These are phyloP conservation scores for Nyctibius bracteatus DNA, from an alignment of 2,113 vertebrate species.

Conservation along the genomic window DNA sequence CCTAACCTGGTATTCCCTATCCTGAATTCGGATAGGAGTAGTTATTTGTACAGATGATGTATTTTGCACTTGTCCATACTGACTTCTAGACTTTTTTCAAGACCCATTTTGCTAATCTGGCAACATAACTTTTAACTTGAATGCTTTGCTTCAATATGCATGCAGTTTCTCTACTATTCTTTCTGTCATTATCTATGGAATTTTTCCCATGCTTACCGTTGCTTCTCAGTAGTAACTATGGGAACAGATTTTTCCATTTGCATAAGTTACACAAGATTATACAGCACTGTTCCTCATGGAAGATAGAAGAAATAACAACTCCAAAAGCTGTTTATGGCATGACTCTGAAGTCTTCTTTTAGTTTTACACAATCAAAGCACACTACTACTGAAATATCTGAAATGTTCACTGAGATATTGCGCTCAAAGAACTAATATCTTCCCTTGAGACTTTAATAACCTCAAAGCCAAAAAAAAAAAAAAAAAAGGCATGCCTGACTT, in stretches of 20 bases:
- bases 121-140: neutral
- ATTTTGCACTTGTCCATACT: neutral
- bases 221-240: neutral
- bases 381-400: neutral
- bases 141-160: neutral
- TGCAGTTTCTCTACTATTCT: neutral
- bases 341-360: conserved; percentile 7
- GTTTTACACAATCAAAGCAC: conserved; percentile 19
- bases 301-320: neutral
- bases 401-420: neutral
- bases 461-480: neutral
- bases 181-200: neutral
- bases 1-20: neutral
- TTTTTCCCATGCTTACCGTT: neutral
- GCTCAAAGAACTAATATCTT: neutral
- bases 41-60: neutral
- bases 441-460: neutral
- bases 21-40: neutral
- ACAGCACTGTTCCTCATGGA: neutral
- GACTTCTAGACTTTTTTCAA: neutral
- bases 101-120: neutral
- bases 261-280: conserved; percentile 1
- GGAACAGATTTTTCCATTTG: conserved; percentile 15
- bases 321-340: conserved; percentile 1
- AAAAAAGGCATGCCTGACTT: neutral